Conservation (phyloP, 2,113 vertebrate species). For the Kryptolebias marmoratus region DNA sequence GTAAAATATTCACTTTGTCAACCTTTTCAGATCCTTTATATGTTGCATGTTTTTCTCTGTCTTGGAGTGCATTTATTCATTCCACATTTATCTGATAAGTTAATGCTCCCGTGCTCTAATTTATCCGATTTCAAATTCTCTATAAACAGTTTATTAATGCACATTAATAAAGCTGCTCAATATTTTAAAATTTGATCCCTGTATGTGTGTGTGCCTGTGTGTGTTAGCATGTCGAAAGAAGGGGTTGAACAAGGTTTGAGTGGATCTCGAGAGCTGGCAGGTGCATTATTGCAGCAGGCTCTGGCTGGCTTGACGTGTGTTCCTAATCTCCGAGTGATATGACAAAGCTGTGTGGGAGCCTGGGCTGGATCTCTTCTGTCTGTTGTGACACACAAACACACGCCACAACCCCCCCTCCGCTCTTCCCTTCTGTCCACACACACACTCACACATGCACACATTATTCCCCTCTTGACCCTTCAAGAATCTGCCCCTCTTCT, state of each 20-base stretch:
- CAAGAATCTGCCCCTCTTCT: conserved; percentile 38
- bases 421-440: conserved; percentile 48
- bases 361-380: conserved; percentile 65
- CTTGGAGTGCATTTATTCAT: background rate
- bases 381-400: conserved; percentile 57
- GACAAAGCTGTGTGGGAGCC: conserved; percentile 77
- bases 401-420: conserved; percentile 16
- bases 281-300: conserved; percentile 77
- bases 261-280: conserved; percentile 74
- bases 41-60: conserved; percentile 23
- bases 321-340: conserved; percentile 79
- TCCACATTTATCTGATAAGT: background rate
- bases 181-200: conserved; percentile 9
- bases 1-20: conserved; percentile 65
- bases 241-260: conserved; percentile 60
- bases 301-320: conserved; percentile 75
- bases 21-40: conserved; percentile 55
- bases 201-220: conserved; percentile 12
- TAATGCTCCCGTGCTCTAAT: background rate
- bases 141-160: background rate
- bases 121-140: background rate
- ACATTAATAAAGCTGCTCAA: background rate
- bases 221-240: conserved; percentile 31
- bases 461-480: conserved; percentile 60
- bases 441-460: conserved; percentile 25